Evolutionary conservation across 2,113 vertebrate genomes (phyloP).

Genomic region (Erythrocercus mccallii): DNA sequence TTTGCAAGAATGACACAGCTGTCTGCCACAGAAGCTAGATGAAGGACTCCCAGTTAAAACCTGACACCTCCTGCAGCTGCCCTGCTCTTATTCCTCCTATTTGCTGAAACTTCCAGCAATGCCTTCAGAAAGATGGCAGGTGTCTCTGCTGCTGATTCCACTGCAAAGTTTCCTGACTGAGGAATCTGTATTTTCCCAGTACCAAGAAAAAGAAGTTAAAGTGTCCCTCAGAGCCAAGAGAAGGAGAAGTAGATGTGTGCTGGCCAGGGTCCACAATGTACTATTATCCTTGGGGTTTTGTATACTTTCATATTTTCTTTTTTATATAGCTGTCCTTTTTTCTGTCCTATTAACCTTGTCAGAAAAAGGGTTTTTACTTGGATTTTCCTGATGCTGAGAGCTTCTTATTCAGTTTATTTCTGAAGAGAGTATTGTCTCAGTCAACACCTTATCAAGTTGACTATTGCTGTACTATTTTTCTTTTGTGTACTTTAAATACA

Average conservation of each 20-base stretch:
- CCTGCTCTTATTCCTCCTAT: not conserved
- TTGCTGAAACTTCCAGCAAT: not conserved
- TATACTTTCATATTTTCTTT: not conserved
- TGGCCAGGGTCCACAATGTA: not conserved
- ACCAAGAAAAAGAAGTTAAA: not conserved
- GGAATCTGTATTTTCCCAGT: not conserved
- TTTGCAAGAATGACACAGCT: not conserved
- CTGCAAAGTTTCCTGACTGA: not conserved
- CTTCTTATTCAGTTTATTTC: not conserved
- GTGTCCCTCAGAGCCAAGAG: not conserved
- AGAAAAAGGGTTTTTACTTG: not conserved
- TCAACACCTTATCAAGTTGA: not conserved
- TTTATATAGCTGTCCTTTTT: not conserved
- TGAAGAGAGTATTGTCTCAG: not conserved
- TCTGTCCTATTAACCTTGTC: not conserved
- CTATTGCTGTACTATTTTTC: not conserved
- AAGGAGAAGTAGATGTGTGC: not conserved
- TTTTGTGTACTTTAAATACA: not conserved
- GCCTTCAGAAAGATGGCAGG: not conserved
- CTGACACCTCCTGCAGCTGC: not conserved
- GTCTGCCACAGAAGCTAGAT: not conserved
- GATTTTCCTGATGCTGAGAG: not conserved
- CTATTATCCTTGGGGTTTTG: not conserved
- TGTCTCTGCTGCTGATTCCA: not conserved
- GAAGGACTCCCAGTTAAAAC: not conserved